Evolutionary conservation across 2,113 vertebrate genomes (phyloP), one percentile per base, ranked within the genome.

Genomic region (Agapornis roseicollis): DNA sequence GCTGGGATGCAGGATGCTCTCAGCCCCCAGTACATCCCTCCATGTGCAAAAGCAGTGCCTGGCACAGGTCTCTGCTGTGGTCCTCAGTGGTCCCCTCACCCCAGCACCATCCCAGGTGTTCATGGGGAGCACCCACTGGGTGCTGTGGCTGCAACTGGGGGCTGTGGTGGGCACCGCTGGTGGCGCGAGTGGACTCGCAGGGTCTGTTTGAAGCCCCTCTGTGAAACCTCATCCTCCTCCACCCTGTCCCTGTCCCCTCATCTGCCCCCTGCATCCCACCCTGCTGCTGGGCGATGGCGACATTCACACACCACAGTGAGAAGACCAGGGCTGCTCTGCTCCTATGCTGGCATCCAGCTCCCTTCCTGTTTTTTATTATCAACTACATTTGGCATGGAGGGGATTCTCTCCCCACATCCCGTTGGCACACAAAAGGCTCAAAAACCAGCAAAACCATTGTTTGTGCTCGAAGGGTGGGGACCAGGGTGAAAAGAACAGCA

Each of bases 361-460:
- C 91, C 31, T 88, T 80, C 96, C 95, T 96, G 94, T 73, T 97
- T 97, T 85, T 49, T 73, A 97, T 97, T 96, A 95, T 93, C 94
- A 68, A 69, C 91, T 70, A 89, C 4, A 80, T 88, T 93, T 97
- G 95, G 96, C 95, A 96, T 91, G 79, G 33, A 94, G 95, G 95
- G 94, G 94, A 96, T 96, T 77, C 93, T 96, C 96, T 97, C 95
- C 89, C 96, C 96, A 97, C 94, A 97, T 97, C 96, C 96, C 91
- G 28, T 96, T 96, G 96, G 96, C 95, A 88, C 94, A 85, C 71
- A 80, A 80, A 87, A 83, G 79, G 49, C 88, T 94, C 85, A 96
- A 69, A 96, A 96, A 27, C 93, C 95, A 94, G 79, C 74, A 85
- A 96, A 97, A 93, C 93, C 89, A 94, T 96, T 94, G 93, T 96